Conservation (phyloP, 1,140 invertebrate species). For the Vanessa atalanta region DNA sequence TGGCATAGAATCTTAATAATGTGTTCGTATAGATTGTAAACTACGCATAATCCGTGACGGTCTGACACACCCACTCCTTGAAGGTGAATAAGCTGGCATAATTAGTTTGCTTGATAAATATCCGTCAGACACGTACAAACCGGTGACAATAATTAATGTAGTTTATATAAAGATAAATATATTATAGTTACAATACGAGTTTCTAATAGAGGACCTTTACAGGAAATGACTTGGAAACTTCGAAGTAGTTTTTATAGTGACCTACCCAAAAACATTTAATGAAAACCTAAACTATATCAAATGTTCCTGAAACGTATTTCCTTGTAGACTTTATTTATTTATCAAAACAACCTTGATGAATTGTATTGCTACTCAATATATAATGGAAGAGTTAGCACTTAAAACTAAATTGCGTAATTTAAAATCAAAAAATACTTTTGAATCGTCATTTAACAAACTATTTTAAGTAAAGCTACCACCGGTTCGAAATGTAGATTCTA, state of each 20-base stretch:
- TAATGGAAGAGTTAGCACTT: constrained; percentile 5
- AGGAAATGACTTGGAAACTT: too few relatives aligned
- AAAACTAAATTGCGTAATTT: background rate
- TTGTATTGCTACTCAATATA: constrained; percentile 1
- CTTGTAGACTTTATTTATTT: constrained; percentile 7
- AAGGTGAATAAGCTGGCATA: constrained; percentile 37
- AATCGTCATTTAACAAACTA: too few relatives aligned
- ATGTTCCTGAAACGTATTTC: background rate
- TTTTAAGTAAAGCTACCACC: too few relatives aligned
- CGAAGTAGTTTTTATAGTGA: too few relatives aligned
- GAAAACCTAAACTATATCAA: background rate
- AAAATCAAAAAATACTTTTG: too few relatives aligned
- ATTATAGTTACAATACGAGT: background rate
- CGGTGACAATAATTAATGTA: background rate
- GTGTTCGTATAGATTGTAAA: constrained; percentile 7
- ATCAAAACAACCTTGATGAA: constrained; percentile 22
- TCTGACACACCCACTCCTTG: constrained; percentile 44
- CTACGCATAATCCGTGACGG: constrained; percentile 39
- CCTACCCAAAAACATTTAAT: too few relatives aligned
- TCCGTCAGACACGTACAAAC: constrained; percentile 4
- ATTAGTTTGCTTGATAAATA: constrained; percentile 27
- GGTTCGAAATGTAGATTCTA: too few relatives aligned
- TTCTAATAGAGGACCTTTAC: background rate
- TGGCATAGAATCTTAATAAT: background rate
- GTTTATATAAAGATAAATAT: background rate